These are phyloP conservation scores for Sericinus montela DNA, from an alignment of 2,888 invertebrate genomes.

Conservation along the genomic window DNA sequence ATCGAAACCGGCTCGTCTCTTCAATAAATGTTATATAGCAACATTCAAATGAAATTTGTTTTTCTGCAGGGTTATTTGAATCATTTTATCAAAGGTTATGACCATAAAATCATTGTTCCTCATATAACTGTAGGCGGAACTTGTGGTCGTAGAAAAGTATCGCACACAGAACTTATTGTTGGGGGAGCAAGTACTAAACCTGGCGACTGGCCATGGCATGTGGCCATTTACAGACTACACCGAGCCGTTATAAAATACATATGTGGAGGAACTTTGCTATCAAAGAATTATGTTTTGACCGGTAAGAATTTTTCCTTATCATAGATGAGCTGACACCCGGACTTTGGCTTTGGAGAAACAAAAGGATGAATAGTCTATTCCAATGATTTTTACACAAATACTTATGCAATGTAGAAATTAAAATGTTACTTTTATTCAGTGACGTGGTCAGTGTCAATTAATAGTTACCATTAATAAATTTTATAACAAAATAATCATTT, in stretches of 20 bases:
- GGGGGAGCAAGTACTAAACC: constrained; percentile 42
- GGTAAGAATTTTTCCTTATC: constrained; percentile 31
- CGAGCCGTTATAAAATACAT: constrained; percentile 37
- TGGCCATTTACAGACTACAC: constrained; percentile 42
- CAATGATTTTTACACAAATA: too few species aligned
- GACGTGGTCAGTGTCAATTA: too few species aligned
- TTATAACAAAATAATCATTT: too few species aligned
- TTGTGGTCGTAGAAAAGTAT: constrained; percentile 44
- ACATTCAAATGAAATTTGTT: neutral
- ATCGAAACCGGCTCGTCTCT: too few species aligned
- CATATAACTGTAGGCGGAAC: constrained; percentile 5
- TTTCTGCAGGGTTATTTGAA: constrained; percentile 6
- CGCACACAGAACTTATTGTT: constrained; percentile 44
- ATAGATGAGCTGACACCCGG: too few species aligned
- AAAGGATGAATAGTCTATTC: too few species aligned
- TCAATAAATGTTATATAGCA: too few species aligned
- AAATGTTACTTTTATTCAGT: too few species aligned
- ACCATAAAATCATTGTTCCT: neutral
- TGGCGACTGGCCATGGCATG: constrained; percentile 65
- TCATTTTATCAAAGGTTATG: constrained; percentile 2
- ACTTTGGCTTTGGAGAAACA: too few species aligned
- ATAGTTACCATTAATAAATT: too few species aligned
- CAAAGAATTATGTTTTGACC: constrained; percentile 41
- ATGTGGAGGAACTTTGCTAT: constrained; percentile 54
- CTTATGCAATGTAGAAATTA: too few species aligned